Percentiles rank a stretch among this genome's conserved stretches.
Conservation (phyloP, 1,140 invertebrate species). For the Drosophila pallidifrons region DNA sequence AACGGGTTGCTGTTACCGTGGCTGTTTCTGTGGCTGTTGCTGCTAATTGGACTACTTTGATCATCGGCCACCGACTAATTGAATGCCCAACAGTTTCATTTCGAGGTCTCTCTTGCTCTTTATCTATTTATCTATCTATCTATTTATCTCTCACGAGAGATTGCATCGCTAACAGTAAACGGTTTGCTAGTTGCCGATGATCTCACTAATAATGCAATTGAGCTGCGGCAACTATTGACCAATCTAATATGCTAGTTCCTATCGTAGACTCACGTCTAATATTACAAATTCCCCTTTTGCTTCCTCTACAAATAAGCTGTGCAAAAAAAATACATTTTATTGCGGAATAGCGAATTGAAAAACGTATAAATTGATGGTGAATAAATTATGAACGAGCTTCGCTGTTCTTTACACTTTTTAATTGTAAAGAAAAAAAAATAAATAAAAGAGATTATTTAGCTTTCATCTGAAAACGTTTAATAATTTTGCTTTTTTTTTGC, state of each 20-base stretch:
- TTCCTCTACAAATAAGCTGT: too few species aligned
- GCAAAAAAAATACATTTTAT: too few species aligned
- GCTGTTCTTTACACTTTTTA: too few species aligned
- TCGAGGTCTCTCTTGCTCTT: background rate
- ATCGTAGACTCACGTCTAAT: background rate
- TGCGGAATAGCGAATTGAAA: too few species aligned
- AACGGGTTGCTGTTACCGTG: background rate
- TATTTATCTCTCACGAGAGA: background rate
- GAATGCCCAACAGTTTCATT: conserved; percentile 37
- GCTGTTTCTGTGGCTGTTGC: background rate
- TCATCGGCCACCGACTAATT: conserved; percentile 35
- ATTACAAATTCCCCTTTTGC: background rate
- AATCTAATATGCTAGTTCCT: conserved; percentile 5
- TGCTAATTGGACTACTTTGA: conserved; percentile 63
- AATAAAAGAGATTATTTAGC: too few species aligned
- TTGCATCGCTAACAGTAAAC: conserved; percentile 13
- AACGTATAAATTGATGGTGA: too few species aligned
- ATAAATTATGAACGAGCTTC: too few species aligned
- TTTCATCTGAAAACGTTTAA: too few species aligned
- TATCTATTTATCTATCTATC: background rate
- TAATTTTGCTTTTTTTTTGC: too few species aligned
- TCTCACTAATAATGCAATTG: conserved; percentile 35
- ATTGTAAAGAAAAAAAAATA: too few species aligned
- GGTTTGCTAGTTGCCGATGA: conserved; percentile 15
- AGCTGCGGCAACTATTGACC: conserved; percentile 12